Evolutionary conservation across 2,113 vertebrate genomes (phyloP).

Genomic region (Arenaria interpres): DNA sequence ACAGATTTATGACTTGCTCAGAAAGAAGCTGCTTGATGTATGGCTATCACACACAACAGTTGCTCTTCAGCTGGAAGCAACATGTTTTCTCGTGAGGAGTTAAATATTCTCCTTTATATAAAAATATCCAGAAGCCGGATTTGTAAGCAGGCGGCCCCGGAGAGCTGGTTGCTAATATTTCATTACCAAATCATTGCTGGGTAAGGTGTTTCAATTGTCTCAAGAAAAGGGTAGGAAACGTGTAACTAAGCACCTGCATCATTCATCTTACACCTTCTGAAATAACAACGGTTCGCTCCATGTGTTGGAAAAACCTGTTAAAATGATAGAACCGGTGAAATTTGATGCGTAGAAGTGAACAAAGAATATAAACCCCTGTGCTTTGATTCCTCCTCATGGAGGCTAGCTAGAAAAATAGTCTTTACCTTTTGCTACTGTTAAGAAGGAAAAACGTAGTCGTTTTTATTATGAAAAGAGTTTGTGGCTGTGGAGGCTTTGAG

Average conservation of each 20-base stretch:
- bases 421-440: neutral
- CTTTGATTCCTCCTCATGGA: neutral
- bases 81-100: neutral
- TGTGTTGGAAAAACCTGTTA: neutral
- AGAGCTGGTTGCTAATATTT: neutral
- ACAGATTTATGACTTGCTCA: slow-evolving; percentile 1
- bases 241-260: neutral
- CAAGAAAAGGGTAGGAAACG: neutral
- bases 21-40: neutral
- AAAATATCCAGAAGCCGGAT: neutral
- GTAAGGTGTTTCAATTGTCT: neutral
- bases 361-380: neutral
- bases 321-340: neutral
- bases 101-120: neutral
- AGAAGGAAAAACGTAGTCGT: neutral
- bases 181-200: neutral
- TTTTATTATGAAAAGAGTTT: neutral
- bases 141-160: neutral
- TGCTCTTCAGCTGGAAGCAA: slow-evolving; percentile 8
- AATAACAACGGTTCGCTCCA: neutral
- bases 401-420: neutral
- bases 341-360: neutral
- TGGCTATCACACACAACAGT: neutral
- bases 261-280: neutral
- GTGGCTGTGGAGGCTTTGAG: neutral